These are phyloP conservation scores for Atta colombica DNA, from an alignment of 1,140 invertebrate species.

Conservation along the genomic window DNA sequence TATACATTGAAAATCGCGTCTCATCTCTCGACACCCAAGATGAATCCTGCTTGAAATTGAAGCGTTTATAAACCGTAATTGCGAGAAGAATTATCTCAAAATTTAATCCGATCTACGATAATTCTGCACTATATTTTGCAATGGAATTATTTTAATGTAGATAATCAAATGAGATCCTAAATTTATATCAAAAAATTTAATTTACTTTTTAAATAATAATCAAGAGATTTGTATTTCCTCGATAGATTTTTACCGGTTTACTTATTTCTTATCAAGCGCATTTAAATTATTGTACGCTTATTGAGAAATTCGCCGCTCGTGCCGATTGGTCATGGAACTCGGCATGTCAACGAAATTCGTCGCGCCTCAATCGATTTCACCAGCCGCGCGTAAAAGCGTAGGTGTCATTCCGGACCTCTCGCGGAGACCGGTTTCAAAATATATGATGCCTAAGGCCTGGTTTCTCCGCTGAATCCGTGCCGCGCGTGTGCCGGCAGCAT, in stretches of 20 bases:
- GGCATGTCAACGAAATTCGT: conserved; percentile 63
- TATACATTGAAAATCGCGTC: conserved; percentile 43
- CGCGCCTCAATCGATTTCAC: conserved; percentile 64
- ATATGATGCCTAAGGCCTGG: conserved; percentile 36
- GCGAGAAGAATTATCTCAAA: background rate
- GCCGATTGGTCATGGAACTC: conserved; percentile 60
- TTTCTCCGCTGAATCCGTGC: conserved; percentile 44
- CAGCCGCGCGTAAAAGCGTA: conserved; percentile 57
- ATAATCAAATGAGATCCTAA: background rate
- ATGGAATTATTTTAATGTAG: background rate
- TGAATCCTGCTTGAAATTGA: background rate
- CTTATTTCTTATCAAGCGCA: background rate
- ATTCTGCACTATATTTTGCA: background rate
- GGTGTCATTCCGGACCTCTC: conserved; percentile 69
- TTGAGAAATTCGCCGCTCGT: conserved; percentile 51
- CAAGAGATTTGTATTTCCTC: background rate
- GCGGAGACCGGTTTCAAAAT: conserved; percentile 73
- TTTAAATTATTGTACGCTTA: background rate
- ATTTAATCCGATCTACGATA: background rate
- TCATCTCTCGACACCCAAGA: background rate
- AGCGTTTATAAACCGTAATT: background rate
- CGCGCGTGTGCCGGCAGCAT: conserved; percentile 44
- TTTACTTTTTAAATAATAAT: background rate
- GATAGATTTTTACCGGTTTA: background rate
- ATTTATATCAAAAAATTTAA: background rate